These are phyloP conservation scores for Lamprologus ornatipinnis DNA, from an alignment of 2,113 vertebrate species.

Conservation along the genomic window DNA sequence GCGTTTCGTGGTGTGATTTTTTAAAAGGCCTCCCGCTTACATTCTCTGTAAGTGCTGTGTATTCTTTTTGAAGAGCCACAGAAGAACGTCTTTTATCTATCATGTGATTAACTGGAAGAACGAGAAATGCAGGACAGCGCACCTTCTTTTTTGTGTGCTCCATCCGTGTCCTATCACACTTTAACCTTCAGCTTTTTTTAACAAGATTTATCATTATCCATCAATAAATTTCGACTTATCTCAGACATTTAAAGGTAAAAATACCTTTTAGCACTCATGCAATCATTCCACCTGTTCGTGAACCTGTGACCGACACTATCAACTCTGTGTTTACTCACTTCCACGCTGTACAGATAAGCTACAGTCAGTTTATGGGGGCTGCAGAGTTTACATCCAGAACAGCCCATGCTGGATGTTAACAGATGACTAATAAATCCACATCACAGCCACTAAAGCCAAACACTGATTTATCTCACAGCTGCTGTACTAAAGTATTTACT, in stretches of 20 bases:
- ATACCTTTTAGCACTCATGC: neutral
- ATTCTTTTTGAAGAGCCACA: neutral
- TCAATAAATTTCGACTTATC: neutral
- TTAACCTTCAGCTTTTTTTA: neutral
- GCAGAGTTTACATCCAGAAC: neutral
- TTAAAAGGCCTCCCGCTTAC: neutral
- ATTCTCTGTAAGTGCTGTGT: neutral
- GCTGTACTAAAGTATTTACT: neutral
- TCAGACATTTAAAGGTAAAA: neutral
- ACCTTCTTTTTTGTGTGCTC: neutral
- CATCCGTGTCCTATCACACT: neutral
- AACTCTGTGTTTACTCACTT: neutral
- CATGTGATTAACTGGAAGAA: neutral
- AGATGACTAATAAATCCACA: neutral
- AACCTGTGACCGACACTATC: neutral
- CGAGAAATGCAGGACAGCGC: neutral
- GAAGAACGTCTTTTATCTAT: neutral
- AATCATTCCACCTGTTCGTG: neutral
- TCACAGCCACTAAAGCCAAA: neutral
- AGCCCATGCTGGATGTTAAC: neutral
- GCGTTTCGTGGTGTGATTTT: neutral
- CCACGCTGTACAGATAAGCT: neutral
- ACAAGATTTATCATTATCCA: neutral
- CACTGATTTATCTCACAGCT: neutral
- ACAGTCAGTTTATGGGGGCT: neutral